Percentiles rank a stretch among this genome's conserved stretches.
These are phyloP conservation scores for Rhopalosiphum nymphaeae DNA, from an alignment of 2,888 invertebrate genomes.

Conservation along the genomic window DNA sequence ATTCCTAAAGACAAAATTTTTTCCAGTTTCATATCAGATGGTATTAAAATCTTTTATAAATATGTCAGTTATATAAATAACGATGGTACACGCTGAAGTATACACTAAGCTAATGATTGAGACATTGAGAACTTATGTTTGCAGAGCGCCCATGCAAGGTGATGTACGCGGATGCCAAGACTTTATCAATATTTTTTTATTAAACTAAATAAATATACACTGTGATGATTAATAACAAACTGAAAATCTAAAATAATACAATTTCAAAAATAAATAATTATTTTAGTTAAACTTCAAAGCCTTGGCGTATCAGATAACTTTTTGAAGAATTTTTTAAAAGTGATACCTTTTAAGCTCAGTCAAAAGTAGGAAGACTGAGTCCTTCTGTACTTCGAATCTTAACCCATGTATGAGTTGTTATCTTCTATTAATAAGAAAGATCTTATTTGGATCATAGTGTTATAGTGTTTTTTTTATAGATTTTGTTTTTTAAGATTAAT, in stretches of 20 bases:
- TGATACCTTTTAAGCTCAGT: neutral
- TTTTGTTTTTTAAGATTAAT: neutral
- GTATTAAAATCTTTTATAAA: neutral
- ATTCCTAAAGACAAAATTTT: neutral
- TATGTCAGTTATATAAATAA: neutral
- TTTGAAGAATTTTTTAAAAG: neutral
- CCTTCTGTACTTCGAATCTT: no score
- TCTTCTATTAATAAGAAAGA: neutral
- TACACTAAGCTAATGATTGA: neutral
- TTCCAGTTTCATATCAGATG: neutral
- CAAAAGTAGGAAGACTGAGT: neutral
- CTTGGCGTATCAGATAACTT: neutral
- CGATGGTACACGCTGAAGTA: neutral
- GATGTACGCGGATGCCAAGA: neutral
- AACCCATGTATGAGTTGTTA: neutral
- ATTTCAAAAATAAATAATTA: neutral
- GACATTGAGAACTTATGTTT: neutral
- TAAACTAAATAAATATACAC: neutral
- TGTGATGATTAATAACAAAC: neutral
- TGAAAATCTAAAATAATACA: neutral
- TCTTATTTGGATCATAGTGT: neutral
- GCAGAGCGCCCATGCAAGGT: no score
- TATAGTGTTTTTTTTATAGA: neutral
- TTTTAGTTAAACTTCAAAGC: neutral
- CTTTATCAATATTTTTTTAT: neutral